Percentiles rank a stretch among this genome's conserved stretches.
These are phyloP conservation scores for Molossus alvarezi DNA, from an alignment of 2,797 vertebrate species.

Conservation along the genomic window DNA sequence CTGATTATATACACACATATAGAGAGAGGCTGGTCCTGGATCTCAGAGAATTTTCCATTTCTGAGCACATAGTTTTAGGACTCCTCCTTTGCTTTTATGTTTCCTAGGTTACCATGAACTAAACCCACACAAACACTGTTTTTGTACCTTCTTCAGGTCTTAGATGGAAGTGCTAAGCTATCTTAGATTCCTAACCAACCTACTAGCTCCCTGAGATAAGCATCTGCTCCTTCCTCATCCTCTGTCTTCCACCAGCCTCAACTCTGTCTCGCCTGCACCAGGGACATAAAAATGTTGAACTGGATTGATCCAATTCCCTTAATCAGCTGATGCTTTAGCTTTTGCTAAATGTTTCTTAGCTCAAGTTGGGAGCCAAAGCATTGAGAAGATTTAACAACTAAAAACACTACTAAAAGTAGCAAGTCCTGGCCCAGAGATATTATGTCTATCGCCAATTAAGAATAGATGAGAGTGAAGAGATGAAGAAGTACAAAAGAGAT, in stretches of 20 bases:
- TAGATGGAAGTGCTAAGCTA: background rate
- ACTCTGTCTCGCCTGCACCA: background rate
- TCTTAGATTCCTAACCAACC: background rate
- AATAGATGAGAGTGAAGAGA: background rate
- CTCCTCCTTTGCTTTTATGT: constrained; percentile 36
- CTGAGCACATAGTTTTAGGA: constrained; percentile 20
- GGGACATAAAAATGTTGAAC: background rate
- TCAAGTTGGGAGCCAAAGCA: constrained; percentile 28
- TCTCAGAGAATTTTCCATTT: constrained; percentile 37
- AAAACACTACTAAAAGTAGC: constrained; percentile 50
- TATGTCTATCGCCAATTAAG: constrained; percentile 48
- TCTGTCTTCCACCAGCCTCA: background rate
- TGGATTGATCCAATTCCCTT: constrained; percentile 26
- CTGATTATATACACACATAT: background rate
- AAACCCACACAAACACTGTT: constrained; percentile 7
- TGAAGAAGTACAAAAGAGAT: background rate
- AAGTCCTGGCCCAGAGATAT: constrained; percentile 1
- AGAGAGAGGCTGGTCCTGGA: background rate
- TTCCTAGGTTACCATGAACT: constrained; percentile 19
- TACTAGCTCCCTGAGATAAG: background rate
- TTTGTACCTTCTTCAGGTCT: constrained; percentile 27
- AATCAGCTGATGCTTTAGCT: constrained; percentile 21
- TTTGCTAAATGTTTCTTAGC: constrained; percentile 59
- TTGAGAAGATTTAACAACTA: constrained; percentile 19
- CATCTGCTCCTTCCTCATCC: background rate